Conservation (phyloP, 1,140 invertebrate species). For the Drosophila simulans region DNA sequence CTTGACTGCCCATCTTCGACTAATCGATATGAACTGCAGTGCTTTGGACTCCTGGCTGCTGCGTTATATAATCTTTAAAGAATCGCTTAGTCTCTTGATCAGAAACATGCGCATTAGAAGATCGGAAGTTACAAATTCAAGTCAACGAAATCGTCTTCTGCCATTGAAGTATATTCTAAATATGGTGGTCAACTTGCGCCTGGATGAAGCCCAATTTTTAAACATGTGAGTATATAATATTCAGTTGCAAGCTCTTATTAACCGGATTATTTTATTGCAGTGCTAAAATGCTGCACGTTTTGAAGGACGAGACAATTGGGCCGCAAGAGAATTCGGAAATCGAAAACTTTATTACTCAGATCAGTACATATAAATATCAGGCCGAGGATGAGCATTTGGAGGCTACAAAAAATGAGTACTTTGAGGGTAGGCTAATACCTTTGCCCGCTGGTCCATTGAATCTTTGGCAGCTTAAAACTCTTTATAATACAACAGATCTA, state of each 20-base stretch:
- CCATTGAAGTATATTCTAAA: slow-evolving; percentile 26
- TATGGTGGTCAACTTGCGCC: slow-evolving; percentile 29
- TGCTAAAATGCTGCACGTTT: slow-evolving; percentile 14
- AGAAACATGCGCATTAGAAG: slow-evolving; percentile 25
- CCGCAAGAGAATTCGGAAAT: slow-evolving; percentile 25
- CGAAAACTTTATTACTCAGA: slow-evolving; percentile 41
- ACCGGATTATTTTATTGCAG: slow-evolving; percentile 6
- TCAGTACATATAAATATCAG: slow-evolving; percentile 46
- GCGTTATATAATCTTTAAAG: slow-evolving; percentile 26
- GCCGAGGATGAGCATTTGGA: slow-evolving; percentile 32
- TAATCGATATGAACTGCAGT: slow-evolving; percentile 19
- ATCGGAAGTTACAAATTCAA: background rate
- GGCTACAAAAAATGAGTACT: too few species aligned
- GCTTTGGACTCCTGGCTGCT: slow-evolving; percentile 47
- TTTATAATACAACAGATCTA: background rate
- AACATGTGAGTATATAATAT: slow-evolving; percentile 29
- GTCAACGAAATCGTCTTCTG: slow-evolving; percentile 21
- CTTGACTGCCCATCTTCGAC: slow-evolving; percentile 26
- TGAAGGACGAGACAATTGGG: slow-evolving; percentile 5
- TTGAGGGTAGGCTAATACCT: slow-evolving; percentile 1
- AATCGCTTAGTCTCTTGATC: slow-evolving; percentile 26
- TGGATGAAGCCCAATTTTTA: slow-evolving; percentile 34
- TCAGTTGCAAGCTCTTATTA: background rate
- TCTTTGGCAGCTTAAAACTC: slow-evolving; percentile 35
- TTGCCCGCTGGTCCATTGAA: slow-evolving; percentile 44